These are phyloP conservation scores for Catamblyrhynchus diadema DNA, from an alignment of 2,797 vertebrate genomes.

Conservation along the genomic window DNA sequence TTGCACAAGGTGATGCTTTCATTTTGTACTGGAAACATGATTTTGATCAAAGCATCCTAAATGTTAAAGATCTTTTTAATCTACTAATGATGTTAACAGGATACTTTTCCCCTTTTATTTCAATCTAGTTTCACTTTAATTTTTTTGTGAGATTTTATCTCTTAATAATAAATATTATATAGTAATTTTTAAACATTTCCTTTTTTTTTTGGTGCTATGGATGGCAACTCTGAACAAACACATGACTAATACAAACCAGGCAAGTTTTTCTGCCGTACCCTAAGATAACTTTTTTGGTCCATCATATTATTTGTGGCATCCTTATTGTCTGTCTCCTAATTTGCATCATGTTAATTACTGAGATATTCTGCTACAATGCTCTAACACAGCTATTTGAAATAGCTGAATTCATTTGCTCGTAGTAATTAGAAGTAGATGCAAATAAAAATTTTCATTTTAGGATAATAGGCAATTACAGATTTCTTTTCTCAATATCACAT, in stretches of 20 bases:
- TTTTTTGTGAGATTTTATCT: background rate
- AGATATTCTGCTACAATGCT: background rate
- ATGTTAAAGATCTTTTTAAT: background rate
- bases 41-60: background rate
- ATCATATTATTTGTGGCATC: background rate
- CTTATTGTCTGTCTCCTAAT: background rate
- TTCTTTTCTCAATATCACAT: background rate
- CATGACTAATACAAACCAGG: background rate
- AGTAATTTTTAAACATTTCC: background rate
- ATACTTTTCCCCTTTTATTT: background rate
- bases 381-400: constrained; percentile 2
- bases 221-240: background rate
- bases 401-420: constrained; percentile 11
- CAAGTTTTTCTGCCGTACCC: background rate
- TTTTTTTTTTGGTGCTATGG: background rate
- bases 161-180: background rate
- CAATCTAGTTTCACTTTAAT: background rate
- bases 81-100: background rate
- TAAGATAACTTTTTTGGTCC: background rate
- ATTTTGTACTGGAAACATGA: background rate
- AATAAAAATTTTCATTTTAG: constrained; percentile 10
- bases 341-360: constrained; percentile 18
- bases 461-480: background rate
- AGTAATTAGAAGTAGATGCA: constrained; percentile 17
- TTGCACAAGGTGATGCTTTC: background rate